A percentile compares a stretch with the other conserved stretches of the same genome.
Evolutionary conservation across 1,140 invertebrate genomes (phyloP).

Genomic region (Drosophila lacteicornis): DNA sequence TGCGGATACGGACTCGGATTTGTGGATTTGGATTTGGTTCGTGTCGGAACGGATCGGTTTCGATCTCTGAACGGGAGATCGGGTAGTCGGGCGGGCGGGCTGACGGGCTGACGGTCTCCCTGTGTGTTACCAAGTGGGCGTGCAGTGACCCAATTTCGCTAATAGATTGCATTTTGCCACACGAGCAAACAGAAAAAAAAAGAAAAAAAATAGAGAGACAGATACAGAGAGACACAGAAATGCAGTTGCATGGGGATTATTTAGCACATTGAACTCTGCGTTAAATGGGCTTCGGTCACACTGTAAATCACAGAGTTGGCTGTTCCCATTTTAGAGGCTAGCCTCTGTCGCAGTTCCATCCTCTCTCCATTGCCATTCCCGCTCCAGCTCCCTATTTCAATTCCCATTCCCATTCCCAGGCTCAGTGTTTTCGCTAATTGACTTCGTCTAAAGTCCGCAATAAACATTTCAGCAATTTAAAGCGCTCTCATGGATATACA

Average conservation of each 20-base stretch:
- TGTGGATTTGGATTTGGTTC: slow-evolving; percentile 33
- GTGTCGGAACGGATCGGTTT: slow-evolving; percentile 45
- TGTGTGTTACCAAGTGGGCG: slow-evolving; percentile 75
- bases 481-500: slow-evolving; percentile 12
- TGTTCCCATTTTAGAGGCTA: slow-evolving; percentile 29
- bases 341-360: slow-evolving; percentile 5
- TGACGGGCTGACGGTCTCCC: slow-evolving; percentile 17
- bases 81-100: background rate
- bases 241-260: slow-evolving; percentile 50
- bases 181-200: slow-evolving; percentile 9
- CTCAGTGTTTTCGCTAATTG: slow-evolving; percentile 66
- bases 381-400: background rate
- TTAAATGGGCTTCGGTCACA: slow-evolving; percentile 37
- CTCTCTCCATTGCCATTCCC: slow-evolving; percentile 4
- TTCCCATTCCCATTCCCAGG: slow-evolving; percentile 50
- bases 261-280: slow-evolving; percentile 74
- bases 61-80: slow-evolving; percentile 17
- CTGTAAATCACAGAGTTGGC: slow-evolving; percentile 28
- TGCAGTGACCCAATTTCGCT: slow-evolving; percentile 80
- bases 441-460: slow-evolving; percentile 68
- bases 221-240: slow-evolving; percentile 4
- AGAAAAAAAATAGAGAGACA: slow-evolving; percentile 5
- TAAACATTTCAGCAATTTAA: slow-evolving; percentile 69
- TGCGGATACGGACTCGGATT: slow-evolving; percentile 14
- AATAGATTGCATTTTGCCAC: slow-evolving; percentile 79